Evolutionary conservation across 2,888 invertebrate genomes (phyloP), one percentile per base, ranked within the genome.

Genomic region (Cremastinae sp.): DNA sequence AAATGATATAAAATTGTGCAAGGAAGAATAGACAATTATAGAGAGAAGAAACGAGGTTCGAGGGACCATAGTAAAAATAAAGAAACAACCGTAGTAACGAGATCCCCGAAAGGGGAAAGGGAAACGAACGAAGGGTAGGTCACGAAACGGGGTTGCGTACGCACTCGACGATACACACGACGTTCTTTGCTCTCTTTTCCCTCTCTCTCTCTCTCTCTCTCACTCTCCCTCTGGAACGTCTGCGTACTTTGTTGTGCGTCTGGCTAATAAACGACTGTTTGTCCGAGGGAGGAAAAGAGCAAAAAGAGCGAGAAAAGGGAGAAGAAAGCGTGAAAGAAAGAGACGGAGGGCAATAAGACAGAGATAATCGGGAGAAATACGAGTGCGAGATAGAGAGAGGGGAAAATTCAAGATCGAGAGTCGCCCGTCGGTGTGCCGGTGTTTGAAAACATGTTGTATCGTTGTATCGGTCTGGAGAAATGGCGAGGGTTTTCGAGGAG

Each of bases 61-160:
- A 58, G 22, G 16, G 22, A 22, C 49, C 12, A 51, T 34, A 20
- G 14, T 53, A 69, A n/a, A n/a, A 62, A 69, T 41, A 41, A 41
- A 69, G 58, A 72, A 62, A 72, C 64, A 70, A 65, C 20, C 56
- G 8, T 45, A 47, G 56, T 14, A 47, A 59, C 47, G 41, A 47
- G 45, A 34, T 36, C 12, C 14, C 51, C 34, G 36, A 49, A 28
- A 43, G 68, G 72, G 71, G 45, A 47, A 54, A 18, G 64, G 47
- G 69, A 28, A 45, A 54, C 34, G 54, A 45, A 70, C 73, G 69
- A 51, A 68, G 70, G 76, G 74, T 79, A 73, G 74, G 72, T 76
- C 68, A 74, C 78, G 78, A 71, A 76, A 77, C 68, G 74, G 56
- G 74, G 78, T 75, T 76, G 78, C 74, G 75, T 62, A 68, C 76